Evolutionary conservation across 2,888 invertebrate species (phyloP).

Genomic region (Caenorhabditis sp.): DNA sequence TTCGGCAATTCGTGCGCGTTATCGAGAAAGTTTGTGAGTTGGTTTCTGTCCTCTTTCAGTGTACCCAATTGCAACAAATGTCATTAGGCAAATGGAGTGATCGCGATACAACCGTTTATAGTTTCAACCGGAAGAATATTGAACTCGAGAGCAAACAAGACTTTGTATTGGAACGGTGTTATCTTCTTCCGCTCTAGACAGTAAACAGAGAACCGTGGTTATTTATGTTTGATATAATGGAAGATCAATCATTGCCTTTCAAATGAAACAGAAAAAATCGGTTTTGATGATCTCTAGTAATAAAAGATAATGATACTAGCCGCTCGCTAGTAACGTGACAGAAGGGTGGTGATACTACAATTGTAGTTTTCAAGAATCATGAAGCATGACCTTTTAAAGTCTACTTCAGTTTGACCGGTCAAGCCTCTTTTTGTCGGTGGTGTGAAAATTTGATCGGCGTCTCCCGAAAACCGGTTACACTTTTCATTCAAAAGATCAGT

Average conservation of each 20-base stretch:
- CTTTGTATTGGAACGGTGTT: neutral
- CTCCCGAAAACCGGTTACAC: conserved; percentile 34
- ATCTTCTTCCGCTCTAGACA: neutral
- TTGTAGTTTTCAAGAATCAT: no score
- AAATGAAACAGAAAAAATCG: neutral
- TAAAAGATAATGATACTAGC: neutral
- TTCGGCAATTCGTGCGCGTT: conserved; percentile 72
- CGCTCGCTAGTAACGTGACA: no score
- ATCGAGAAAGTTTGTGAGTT: conserved; percentile 74
- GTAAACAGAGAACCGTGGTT: conserved; percentile 6
- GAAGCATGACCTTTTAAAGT: conserved; percentile 3
- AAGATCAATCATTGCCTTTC: neutral
- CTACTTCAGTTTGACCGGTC: conserved; percentile 37
- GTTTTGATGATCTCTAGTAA: neutral
- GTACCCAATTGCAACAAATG: conserved; percentile 9
- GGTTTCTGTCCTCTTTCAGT: conserved; percentile 13
- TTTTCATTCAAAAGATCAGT: conserved; percentile 48
- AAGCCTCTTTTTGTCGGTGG: neutral
- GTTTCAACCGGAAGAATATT: neutral
- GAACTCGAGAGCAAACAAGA: conserved; percentile 13
- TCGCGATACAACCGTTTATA: neutral
- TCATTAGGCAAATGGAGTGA: conserved; percentile 26
- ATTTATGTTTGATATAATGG: neutral
- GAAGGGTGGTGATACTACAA: no score
- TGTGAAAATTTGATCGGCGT: conserved; percentile 35